Evolutionary conservation across 2,113 vertebrate genomes (phyloP).

Genomic region (Synodontis membranacea): DNA sequence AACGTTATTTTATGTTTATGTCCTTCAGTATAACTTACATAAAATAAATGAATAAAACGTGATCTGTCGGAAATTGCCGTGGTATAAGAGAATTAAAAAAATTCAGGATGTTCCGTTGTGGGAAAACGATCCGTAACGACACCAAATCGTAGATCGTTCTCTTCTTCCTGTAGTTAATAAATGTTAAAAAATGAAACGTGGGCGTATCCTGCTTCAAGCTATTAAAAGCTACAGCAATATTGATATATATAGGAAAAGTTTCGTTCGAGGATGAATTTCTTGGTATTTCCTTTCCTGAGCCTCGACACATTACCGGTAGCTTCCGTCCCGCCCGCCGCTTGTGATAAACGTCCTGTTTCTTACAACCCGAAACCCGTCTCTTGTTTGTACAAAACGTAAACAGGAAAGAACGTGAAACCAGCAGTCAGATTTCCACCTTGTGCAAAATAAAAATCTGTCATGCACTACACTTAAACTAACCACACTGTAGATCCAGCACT

Average conservation of each 20-base stretch:
- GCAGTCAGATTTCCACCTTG: conserved; percentile 8
- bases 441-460: conserved; percentile 12
- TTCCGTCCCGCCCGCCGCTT: not conserved
- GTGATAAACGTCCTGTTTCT: not conserved
- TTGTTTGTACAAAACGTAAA: not conserved
- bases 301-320: not conserved
- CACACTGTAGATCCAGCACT: conserved; percentile 29
- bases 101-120: too few species aligned
- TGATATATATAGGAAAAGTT: not conserved
- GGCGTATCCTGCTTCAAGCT: not conserved
- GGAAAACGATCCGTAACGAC: too few species aligned
- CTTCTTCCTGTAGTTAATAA: not conserved
- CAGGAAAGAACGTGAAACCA: not conserved
- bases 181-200: too few species aligned
- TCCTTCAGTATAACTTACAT: too few species aligned
- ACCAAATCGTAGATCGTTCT: too few species aligned
- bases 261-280: not conserved
- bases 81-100: too few species aligned
- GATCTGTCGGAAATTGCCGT: too few species aligned
- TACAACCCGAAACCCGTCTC: not conserved
- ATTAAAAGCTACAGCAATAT: not conserved
- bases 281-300: not conserved
- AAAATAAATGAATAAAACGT: too few species aligned
- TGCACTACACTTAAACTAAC: conserved; percentile 5
- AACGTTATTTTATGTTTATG: too few species aligned